Conservation (phyloP, 1,140 invertebrate genomes). For the Microvelia longipes region DNA sequence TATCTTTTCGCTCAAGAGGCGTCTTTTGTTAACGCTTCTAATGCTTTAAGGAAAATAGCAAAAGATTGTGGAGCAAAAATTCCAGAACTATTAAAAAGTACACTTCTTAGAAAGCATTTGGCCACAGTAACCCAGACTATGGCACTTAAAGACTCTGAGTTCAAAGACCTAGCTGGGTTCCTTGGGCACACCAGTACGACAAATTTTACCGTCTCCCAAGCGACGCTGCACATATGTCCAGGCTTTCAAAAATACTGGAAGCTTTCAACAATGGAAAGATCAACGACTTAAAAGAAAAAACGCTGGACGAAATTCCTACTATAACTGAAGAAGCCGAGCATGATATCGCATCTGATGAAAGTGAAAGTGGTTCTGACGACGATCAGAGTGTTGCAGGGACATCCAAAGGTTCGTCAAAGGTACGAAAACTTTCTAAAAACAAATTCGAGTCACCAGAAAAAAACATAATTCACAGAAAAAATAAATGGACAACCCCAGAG, state of each 20-base stretch:
- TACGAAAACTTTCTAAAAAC: too few species aligned
- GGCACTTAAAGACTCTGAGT: not conserved
- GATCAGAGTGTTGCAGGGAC: not conserved
- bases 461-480: too few species aligned
- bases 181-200: not conserved
- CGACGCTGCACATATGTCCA: slow-evolving; percentile 1
- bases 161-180: not conserved
- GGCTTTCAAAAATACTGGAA: not conserved
- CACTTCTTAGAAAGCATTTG: not conserved
- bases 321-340: not conserved
- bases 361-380: not conserved
- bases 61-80: not conserved
- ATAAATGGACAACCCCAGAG: too few species aligned
- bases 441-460: too few species aligned
- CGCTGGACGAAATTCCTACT: not conserved
- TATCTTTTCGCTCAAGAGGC: not conserved
- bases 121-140: not conserved
- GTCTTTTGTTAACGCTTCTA: not conserved
- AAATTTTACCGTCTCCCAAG: slow-evolving; percentile 2
- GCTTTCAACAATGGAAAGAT: slow-evolving; percentile 2
- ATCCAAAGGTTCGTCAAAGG: not conserved
- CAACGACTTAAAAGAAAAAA: not conserved
- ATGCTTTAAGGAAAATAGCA: not conserved
- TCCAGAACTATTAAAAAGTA: not conserved
- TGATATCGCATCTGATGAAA: not conserved